phyloP scores from a whole-genome alignment of 2,113 vertebrate genomes.

The Scytalopus superciliaris region DNA sequence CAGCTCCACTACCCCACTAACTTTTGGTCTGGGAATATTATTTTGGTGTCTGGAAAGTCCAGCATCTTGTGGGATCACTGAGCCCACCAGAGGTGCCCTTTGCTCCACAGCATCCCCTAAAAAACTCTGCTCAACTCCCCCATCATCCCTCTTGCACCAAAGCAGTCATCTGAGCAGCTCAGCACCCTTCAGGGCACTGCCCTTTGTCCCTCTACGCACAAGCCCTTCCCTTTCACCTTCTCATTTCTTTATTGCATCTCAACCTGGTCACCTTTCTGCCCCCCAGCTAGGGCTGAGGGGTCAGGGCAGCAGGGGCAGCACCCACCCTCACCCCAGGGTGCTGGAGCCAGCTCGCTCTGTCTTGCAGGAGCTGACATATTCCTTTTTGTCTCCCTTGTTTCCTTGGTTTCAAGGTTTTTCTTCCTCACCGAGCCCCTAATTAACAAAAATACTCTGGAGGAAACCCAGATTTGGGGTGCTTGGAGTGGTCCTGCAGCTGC shows the following conservation, averaged over 20 bases:
- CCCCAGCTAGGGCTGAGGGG: accelerated
- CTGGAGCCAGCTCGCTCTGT: background rate
- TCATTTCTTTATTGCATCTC: background rate
- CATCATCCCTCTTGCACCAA: background rate
- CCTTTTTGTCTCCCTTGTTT: constrained; percentile 1
- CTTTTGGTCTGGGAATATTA: background rate
- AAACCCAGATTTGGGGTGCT: background rate
- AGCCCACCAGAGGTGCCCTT: background rate
- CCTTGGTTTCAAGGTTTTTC: constrained; percentile 41
- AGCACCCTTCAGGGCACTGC: background rate
- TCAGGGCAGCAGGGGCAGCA: background rate
- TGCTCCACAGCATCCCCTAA: background rate
- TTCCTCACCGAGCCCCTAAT: background rate
- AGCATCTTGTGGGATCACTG: background rate
- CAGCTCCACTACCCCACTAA: background rate
- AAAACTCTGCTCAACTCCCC: background rate
- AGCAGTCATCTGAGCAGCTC: background rate
- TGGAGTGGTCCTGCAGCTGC: background rate
- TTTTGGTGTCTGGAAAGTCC: background rate
- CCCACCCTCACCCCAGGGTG: background rate
- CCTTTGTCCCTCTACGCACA: background rate
- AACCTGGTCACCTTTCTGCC: background rate
- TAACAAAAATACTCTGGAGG: background rate
- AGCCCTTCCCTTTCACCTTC: background rate
- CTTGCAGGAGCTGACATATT: background rate